These are phyloP conservation scores for Metacarcinus magister DNA, from an alignment of 2,888 invertebrate species.

Conservation along the genomic window DNA sequence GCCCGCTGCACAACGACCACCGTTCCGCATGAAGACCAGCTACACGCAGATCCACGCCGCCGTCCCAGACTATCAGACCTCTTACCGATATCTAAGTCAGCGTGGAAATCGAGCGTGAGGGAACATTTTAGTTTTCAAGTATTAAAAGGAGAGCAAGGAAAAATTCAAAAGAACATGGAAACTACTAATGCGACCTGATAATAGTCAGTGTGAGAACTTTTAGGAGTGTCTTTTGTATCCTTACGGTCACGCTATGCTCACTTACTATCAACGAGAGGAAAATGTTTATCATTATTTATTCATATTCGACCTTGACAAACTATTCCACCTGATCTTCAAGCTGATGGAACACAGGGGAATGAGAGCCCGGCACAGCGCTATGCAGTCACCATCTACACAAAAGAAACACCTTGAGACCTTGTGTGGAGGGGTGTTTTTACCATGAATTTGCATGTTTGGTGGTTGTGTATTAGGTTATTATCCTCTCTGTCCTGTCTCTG, in stretches of 20 bases:
- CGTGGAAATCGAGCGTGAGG: constrained; percentile 3
- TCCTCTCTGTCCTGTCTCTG: neutral
- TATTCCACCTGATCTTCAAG: neutral
- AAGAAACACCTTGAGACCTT: neutral
- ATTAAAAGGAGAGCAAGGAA: neutral
- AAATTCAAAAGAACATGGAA: neutral
- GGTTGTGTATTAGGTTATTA: neutral
- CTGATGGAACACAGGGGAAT: neutral
- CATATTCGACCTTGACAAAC: neutral
- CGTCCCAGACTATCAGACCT: neutral
- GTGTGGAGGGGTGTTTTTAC: neutral
- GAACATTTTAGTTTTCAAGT: neutral
- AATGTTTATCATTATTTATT: neutral
- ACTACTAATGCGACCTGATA: neutral
- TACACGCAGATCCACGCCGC: neutral
- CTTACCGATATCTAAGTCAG: constrained; percentile 21
- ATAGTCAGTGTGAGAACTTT: too few relatives aligned
- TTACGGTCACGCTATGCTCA: neutral
- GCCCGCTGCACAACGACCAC: neutral
- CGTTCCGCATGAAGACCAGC: neutral
- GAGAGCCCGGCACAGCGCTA: neutral
- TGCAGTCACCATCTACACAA: neutral
- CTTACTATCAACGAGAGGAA: neutral
- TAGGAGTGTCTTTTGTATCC: neutral
- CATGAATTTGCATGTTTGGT: neutral